Conservation (phyloP, 1,140 invertebrate genomes). For the Bilobella aurantiaca region DNA sequence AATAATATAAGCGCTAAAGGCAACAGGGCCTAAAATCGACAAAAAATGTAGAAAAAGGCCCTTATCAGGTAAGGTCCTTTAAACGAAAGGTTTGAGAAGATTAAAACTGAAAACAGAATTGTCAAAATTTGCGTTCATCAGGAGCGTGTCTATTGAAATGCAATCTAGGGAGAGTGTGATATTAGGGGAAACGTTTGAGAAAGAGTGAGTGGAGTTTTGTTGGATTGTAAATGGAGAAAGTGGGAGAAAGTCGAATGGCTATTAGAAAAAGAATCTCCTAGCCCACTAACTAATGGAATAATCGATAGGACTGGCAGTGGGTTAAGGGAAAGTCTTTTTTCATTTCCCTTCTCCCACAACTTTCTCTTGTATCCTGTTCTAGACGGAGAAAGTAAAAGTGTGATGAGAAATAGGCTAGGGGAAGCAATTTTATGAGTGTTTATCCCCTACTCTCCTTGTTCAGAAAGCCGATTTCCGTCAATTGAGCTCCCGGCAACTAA, state of each 20-base stretch:
- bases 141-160: no score
- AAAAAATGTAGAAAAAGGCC: no score
- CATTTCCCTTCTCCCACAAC: not conserved
- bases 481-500: not conserved
- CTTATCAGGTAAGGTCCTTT: no score
- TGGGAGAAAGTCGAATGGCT: not conserved
- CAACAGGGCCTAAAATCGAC: no score
- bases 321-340: not conserved
- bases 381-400: not conserved
- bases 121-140: not conserved
- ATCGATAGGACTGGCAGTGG: constrained; percentile 9
- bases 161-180: no score
- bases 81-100: not conserved
- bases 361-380: not conserved
- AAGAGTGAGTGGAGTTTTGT: no score
- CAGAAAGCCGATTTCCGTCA: not conserved
- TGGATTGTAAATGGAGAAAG: no score
- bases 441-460: not conserved
- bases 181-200: no score
- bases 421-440: not conserved
- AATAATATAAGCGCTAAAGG: no score
- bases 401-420: not conserved
- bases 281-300: constrained; percentile 6
- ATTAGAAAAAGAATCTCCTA: constrained; percentile 6
- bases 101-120: not conserved